Conservation (phyloP, 2,888 invertebrate species). For the Acanthopleura granulata region DNA sequence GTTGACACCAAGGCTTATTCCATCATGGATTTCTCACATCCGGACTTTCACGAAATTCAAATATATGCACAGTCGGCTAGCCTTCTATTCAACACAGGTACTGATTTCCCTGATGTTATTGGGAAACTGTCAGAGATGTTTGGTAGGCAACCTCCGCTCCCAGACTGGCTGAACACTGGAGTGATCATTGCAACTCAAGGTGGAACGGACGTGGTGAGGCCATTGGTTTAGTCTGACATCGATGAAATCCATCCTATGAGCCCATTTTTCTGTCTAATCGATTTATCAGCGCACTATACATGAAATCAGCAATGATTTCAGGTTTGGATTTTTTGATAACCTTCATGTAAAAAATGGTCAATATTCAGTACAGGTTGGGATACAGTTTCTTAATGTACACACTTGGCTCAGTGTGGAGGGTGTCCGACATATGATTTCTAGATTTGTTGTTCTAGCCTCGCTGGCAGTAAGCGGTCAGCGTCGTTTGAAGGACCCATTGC, state of each 20-base stretch:
- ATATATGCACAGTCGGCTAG: constrained; percentile 33
- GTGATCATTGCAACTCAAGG: constrained; percentile 59
- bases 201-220: constrained; percentile 49
- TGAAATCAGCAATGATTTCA: no score
- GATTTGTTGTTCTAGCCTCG: no score
- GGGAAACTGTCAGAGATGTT: constrained; percentile 32
- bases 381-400: no score
- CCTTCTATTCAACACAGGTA: constrained; percentile 37
- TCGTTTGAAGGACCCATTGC: no score
- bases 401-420: no score
- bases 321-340: no score
- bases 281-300: neutral
- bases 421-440: no score
- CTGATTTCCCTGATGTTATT: constrained; percentile 32
- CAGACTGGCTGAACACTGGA: constrained; percentile 53
- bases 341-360: no score
- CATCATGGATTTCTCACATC: constrained; percentile 48
- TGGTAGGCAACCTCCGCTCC: constrained; percentile 49
- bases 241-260: neutral
- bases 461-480: no score
- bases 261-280: neutral
- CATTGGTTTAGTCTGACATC: no score
- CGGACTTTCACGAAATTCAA: constrained; percentile 48
- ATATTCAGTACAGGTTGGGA: no score
- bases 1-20: constrained; percentile 49